Conservation (phyloP, 2,888 invertebrate genomes). For the Cynaeus angustus region DNA sequence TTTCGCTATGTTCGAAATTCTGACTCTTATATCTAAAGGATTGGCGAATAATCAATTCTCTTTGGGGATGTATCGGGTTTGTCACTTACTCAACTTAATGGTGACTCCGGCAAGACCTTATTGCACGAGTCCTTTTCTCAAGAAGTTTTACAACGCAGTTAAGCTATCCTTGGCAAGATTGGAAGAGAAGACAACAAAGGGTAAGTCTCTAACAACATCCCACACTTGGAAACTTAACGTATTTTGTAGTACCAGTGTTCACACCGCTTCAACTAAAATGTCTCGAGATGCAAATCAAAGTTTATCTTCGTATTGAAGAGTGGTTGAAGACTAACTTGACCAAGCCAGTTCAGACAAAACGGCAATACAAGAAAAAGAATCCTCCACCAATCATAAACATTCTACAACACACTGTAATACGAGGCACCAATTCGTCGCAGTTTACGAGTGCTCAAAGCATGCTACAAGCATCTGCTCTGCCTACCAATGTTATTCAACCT, state of each 20-base stretch:
- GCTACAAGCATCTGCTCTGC: too few species aligned
- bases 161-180: background rate
- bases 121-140: background rate
- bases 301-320: background rate
- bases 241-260: background rate
- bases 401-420: too few species aligned
- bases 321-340: background rate
- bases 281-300: background rate
- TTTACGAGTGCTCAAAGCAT: too few species aligned
- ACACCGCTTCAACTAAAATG: background rate
- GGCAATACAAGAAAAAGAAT: background rate
- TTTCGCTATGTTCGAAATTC: background rate
- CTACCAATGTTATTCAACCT: too few species aligned
- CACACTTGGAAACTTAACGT: background rate
- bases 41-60: background rate
- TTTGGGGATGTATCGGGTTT: background rate
- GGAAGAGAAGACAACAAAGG: background rate
- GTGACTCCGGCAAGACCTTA: background rate
- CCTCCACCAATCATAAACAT: background rate
- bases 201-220: conserved; percentile 3
- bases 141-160: background rate
- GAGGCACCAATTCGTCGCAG: too few species aligned
- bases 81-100: background rate
- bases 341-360: background rate
- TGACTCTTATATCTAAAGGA: background rate